Percentiles rank a stretch among this genome's conserved stretches.
These are phyloP conservation scores for Tridacna gigas DNA, from an alignment of 2,888 invertebrate genomes.

Conservation along the genomic window DNA sequence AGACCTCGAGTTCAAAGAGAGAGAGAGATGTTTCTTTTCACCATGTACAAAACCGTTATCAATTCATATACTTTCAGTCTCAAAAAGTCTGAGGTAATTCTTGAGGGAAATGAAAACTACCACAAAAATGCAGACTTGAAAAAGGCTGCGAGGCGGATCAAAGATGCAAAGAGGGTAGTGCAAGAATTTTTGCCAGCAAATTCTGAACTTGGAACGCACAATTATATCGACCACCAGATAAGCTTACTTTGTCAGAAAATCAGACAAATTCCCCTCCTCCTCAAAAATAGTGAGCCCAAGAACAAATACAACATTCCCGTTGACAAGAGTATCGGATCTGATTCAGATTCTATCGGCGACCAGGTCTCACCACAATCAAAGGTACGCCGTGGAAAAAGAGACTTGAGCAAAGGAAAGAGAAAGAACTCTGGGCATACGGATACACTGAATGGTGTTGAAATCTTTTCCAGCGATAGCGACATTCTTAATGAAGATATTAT, in stretches of 20 bases:
- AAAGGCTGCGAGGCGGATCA: conserved; percentile 54
- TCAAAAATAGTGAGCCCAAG: background rate
- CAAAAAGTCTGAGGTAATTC: conserved; percentile 50
- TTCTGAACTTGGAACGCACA: conserved; percentile 10
- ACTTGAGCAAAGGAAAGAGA: background rate
- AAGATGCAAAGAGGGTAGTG: conserved; percentile 44
- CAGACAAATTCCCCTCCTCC: conserved; percentile 37
- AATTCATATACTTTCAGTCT: conserved; percentile 27
- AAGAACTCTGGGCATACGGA: background rate
- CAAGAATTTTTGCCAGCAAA: conserved; percentile 36
- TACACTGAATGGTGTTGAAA: conserved; percentile 44
- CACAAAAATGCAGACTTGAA: conserved; percentile 53
- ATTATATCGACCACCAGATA: conserved; percentile 43
- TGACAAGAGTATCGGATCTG: conserved; percentile 12
- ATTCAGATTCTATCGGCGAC: conserved; percentile 4
- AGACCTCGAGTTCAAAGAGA: no score
- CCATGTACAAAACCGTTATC: no score
- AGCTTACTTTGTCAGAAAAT: conserved; percentile 45
- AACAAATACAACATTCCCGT: background rate
- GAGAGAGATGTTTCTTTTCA: no score
- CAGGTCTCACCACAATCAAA: conserved; percentile 1
- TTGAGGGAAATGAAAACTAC: conserved; percentile 26
- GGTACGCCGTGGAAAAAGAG: background rate
- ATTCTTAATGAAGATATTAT: conserved; percentile 31
- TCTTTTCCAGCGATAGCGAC: conserved; percentile 57